Evolutionary conservation across 2,797 vertebrate genomes (phyloP).

Genomic region (Cuniculus paca): DNA sequence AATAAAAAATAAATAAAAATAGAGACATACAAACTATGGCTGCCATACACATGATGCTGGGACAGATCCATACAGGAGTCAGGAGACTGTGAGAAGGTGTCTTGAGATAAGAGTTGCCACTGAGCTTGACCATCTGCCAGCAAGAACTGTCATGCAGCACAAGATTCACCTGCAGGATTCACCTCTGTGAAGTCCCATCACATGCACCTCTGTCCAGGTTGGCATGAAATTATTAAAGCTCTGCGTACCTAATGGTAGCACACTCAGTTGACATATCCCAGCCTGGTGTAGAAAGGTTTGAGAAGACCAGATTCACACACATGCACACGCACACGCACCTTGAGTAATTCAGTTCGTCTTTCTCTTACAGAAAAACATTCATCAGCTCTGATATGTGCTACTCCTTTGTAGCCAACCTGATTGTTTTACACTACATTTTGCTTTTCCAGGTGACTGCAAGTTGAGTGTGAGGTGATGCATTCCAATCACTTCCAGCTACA

Average conservation of each 20-base stretch:
- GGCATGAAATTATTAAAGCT: background rate
- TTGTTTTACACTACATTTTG: background rate
- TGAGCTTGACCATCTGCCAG: background rate
- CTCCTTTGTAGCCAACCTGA: background rate
- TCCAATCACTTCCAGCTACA: background rate
- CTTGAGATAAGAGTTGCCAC: background rate
- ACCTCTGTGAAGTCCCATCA: background rate
- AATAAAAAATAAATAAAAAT: too few species aligned
- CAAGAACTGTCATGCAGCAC: background rate
- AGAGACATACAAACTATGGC: background rate
- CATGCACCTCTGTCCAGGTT: background rate
- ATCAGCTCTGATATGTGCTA: background rate
- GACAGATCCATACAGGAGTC: background rate
- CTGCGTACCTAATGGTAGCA: background rate
- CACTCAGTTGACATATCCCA: background rate
- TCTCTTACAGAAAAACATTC: background rate
- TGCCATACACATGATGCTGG: background rate
- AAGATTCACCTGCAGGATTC: background rate
- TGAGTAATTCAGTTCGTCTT: background rate
- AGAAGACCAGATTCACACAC: background rate
- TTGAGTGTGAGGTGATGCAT: background rate
- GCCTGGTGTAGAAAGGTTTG: background rate
- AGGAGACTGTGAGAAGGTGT: background rate
- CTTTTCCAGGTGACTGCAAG: conserved; percentile 1
- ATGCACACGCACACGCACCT: background rate